phyloP scores from a whole-genome alignment of 2,113 vertebrate genomes.

The Thunnus maccoyii region DNA sequence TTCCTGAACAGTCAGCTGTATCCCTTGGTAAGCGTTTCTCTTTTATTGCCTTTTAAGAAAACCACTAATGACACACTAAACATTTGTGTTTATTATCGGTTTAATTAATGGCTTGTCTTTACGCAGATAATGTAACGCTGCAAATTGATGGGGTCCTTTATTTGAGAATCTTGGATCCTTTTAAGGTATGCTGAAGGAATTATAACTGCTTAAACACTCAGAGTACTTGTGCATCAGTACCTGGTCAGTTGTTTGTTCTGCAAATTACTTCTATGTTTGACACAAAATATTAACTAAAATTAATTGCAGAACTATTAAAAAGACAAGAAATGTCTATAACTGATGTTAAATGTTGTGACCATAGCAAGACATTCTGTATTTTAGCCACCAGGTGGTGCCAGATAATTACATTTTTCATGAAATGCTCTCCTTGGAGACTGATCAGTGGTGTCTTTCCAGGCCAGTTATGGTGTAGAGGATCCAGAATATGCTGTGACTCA shows the following conservation, averaged over 20 bases:
- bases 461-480: conserved; percentile 97
- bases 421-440: not conserved
- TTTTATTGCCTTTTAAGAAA: not conserved
- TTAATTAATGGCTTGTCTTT: not conserved
- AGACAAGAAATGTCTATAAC: too few relatives aligned
- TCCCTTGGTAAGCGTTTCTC: conserved; percentile 87
- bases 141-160: conserved; percentile 98
- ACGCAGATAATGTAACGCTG: conserved; percentile 94
- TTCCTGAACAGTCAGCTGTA: conserved; percentile 97
- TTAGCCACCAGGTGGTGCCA: conserved; percentile 48
- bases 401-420: not conserved
- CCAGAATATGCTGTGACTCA: conserved; percentile 98
- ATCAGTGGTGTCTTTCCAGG: conserved; percentile 69
- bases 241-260: not conserved
- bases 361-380: too few relatives aligned
- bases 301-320: too few relatives aligned
- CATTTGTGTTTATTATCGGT: not conserved
- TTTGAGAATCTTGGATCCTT: conserved; percentile 94
- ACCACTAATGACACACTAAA: not conserved
- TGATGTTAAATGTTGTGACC: too few relatives aligned
- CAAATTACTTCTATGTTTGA: not conserved
- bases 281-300: too few relatives aligned
- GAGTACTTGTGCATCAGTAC: too few relatives aligned
- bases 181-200: conserved; percentile 87
- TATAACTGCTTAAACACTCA: too few relatives aligned